Evolutionary conservation across 2,888 invertebrate genomes (phyloP).

Genomic region (Ecliptopera silaceata): DNA sequence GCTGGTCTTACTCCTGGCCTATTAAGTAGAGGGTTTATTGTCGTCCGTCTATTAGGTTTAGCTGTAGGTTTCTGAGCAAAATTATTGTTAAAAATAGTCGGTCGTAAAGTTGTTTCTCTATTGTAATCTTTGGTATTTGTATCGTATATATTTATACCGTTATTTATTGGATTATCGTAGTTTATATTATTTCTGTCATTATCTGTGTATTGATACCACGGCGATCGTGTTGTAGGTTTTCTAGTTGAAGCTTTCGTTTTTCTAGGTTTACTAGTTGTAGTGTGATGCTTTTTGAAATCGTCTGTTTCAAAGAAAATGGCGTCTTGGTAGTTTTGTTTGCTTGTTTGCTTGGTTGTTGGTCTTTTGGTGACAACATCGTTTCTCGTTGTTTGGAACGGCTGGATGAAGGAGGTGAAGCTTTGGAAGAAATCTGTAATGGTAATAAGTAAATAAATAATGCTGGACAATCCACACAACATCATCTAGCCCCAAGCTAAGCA

Average conservation of each 20-base stretch:
- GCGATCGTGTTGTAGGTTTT: conserved; percentile 4
- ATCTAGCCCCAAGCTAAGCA: no score
- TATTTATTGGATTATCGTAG: conserved; percentile 1
- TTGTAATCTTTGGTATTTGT: conserved; percentile 8
- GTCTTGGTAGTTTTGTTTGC: conserved; percentile 30
- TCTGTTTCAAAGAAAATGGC: conserved; percentile 35
- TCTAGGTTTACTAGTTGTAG: conserved; percentile 44
- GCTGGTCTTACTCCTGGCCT: conserved; percentile 63
- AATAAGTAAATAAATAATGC: no score
- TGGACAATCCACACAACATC: no score
- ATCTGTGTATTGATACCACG: conserved; percentile 4
- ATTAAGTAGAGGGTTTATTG: conserved; percentile 42
- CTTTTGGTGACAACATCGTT: conserved; percentile 30
- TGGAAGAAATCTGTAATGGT: conserved; percentile 60
- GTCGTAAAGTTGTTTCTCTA: conserved; percentile 7
- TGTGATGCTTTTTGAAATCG: conserved; percentile 29
- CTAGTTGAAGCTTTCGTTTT: conserved; percentile 31
- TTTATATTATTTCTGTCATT: conserved; percentile 2
- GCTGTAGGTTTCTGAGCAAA: conserved; percentile 10
- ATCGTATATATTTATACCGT: neutral
- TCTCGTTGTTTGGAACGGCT: conserved; percentile 40
- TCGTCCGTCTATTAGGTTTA: conserved; percentile 33
- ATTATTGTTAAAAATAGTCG: neutral
- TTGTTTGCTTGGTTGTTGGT: conserved; percentile 30
- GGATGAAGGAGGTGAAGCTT: conserved; percentile 53